Conservation (phyloP, 2,797 vertebrate species). For the Danio aesculapii region DNA sequence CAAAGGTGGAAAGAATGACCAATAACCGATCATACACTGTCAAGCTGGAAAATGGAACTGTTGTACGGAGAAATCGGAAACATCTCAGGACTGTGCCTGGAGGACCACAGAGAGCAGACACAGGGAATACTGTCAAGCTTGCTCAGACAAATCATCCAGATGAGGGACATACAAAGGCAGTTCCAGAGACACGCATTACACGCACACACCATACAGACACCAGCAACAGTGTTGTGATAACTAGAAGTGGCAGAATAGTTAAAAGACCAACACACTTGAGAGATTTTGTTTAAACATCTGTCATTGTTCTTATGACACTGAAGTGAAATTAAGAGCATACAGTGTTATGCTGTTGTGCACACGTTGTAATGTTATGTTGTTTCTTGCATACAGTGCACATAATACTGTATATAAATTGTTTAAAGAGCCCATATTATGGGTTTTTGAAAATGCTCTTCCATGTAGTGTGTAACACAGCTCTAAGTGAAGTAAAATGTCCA, state of each 20-base stretch:
- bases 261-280: neutral
- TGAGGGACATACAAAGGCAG: neutral
- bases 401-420: no score
- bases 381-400: no score
- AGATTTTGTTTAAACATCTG: neutral
- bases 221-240: neutral
- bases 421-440: no score
- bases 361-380: no score
- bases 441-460: no score
- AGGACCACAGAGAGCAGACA: neutral
- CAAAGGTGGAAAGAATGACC: neutral
- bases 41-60: neutral
- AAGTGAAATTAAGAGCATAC: no score
- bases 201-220: neutral
- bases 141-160: neutral
- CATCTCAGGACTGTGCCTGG: constrained; percentile 4
- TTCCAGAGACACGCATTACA: neutral
- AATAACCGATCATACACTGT: neutral
- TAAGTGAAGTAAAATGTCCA: no score
- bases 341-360: no score
- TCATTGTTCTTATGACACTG: no score
- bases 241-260: neutral
- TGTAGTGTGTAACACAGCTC: no score
- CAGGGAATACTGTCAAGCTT: neutral
- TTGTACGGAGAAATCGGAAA: constrained; percentile 3